A percentile compares a stretch with the other conserved stretches of the same genome.
phyloP scores from a whole-genome alignment of 2,113 vertebrate genomes.

The Amia ocellicauda region DNA sequence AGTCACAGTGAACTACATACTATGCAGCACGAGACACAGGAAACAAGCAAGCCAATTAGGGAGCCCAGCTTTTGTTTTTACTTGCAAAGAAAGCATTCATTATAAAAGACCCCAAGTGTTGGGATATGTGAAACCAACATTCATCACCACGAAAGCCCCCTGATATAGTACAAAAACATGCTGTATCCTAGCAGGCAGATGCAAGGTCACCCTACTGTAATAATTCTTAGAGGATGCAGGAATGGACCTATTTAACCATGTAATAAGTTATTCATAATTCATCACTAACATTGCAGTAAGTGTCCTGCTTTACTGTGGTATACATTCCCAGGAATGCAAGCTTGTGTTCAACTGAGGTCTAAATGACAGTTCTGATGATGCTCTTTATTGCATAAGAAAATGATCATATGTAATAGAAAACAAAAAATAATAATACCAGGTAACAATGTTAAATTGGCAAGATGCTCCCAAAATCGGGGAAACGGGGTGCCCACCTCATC shows the following conservation, averaged over 20 bases:
- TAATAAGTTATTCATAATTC: constrained; percentile 15
- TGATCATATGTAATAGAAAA: too few species aligned
- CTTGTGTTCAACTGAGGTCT: too few species aligned
- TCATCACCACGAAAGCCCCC: constrained; percentile 19
- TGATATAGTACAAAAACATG: background rate
- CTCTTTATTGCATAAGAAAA: too few species aligned
- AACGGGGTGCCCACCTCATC: too few species aligned
- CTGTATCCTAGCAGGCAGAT: constrained; percentile 14
- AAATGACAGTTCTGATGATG: too few species aligned
- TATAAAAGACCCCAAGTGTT: constrained; percentile 33
- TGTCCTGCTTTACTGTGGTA: too few species aligned
- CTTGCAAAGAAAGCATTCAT: constrained; percentile 35
- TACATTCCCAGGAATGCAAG: too few species aligned
- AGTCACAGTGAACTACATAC: background rate
- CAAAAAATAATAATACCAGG: too few species aligned
- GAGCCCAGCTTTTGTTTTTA: constrained; percentile 27
- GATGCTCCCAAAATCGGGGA: too few species aligned
- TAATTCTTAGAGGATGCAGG: constrained; percentile 19
- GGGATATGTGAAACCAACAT: constrained; percentile 21
- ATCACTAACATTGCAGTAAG: background rate
- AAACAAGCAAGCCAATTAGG: constrained; percentile 33
- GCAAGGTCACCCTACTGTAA: constrained; percentile 11
- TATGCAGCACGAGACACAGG: background rate
- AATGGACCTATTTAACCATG: constrained; percentile 4
- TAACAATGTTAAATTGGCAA: too few species aligned